These are phyloP conservation scores for Larimichthys polyactis DNA, from an alignment of 2,113 vertebrate species.

Conservation along the genomic window DNA sequence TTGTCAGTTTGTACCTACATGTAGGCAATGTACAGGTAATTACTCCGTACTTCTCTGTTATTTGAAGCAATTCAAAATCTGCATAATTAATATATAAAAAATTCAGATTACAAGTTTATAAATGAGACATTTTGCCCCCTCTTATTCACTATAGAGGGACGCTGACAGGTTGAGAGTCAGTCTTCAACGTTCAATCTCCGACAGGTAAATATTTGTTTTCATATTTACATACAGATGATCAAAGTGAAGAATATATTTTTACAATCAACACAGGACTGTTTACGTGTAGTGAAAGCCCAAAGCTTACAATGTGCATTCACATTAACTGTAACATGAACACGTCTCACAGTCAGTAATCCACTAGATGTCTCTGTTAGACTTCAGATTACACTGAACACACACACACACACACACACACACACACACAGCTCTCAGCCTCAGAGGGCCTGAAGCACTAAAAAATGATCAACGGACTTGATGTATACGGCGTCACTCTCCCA, in stretches of 20 bases:
- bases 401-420: neutral
- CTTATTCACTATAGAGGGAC: too few relatives aligned
- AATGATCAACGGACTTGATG: constrained; percentile 55
- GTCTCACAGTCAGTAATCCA: constrained; percentile 44
- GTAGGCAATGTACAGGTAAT: too few relatives aligned
- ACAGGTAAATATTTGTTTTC: neutral
- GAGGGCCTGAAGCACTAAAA: constrained; percentile 47
- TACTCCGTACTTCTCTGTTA: too few relatives aligned
- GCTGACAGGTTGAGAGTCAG: neutral
- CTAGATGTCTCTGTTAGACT: constrained; percentile 76
- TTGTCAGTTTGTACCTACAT: too few relatives aligned
- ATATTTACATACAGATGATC: neutral
- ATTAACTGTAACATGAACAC: neutral
- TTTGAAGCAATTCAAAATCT: too few relatives aligned
- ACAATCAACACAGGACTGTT: neutral
- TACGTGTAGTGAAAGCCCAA: neutral
- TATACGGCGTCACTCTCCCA: constrained; percentile 59
- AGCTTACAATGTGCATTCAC: neutral
- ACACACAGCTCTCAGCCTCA: constrained; percentile 22
- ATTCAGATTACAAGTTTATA: too few relatives aligned
- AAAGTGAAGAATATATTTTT: too few relatives aligned
- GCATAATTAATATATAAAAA: too few relatives aligned
- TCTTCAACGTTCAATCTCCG: neutral
- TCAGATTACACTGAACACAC: constrained; percentile 21
- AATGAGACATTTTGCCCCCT: too few relatives aligned